Base-by-base conservation (phyloP, 2,888 invertebrate genomes). In the Zygaena filipendulae region DNA sequence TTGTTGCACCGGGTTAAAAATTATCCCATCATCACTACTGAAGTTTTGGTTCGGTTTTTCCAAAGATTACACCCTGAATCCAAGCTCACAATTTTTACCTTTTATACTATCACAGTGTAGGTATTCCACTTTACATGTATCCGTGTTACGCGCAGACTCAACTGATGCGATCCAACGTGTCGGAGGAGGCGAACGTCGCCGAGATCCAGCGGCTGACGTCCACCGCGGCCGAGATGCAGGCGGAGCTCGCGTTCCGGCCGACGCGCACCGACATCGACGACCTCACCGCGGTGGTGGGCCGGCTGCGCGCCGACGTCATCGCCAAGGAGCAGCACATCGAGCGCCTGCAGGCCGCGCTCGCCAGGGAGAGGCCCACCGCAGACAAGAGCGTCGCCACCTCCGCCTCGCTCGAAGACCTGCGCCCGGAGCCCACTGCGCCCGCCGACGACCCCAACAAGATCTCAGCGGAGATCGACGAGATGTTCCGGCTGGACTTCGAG, bases 171-270 rank as follows among this genome's bases (percentile, higher is more conserved):
- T 60, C 71, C 49, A 70, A 75, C 29, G 83, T 71, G 23, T 61
- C 83, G 23, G 84, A 84, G 47, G 82, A 84, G 43, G 79, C 83
- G 36, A 79, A 80, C 47, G 63, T 82, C 35, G 80, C 81, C 13
- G 83, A 84, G 47, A 83, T 84, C 35, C 82, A 82, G 56, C 80
- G 84, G 42, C 59, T 84, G 23, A 55, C 75, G 29, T 47, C 70
- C 9, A 64, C 43, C 44, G 61, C 67, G 36, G 81, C 82, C 26
- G 83, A 83, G 40, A 60, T 82, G 64, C 77, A 82, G 39, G 74
- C 83, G 33, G 82, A 84, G 59, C 75, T 84, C 34, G 82, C 83
- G 25, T 81, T 82, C 63, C 70, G 83, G 29, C 84, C 84, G 42
- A 81, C 83, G 32, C 79, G 81, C 42, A 72, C 75, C 39, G 82